Conservation (phyloP, 2,797 vertebrate species). For the Myoxocephalus aenaeus region DNA sequence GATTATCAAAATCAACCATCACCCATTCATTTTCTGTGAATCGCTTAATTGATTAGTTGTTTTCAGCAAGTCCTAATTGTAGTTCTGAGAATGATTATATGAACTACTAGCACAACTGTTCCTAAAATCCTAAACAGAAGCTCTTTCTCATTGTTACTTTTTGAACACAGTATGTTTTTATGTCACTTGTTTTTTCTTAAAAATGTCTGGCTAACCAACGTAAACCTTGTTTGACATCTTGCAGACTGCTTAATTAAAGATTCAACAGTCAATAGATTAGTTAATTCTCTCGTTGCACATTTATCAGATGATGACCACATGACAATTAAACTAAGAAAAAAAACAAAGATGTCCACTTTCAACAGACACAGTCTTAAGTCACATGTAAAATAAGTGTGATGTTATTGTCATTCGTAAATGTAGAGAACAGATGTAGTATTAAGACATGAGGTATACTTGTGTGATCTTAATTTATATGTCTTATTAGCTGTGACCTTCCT, state of each 20-base stretch:
- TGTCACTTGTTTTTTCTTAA: not conserved
- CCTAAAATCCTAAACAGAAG: not conserved
- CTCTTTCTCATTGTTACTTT: not conserved
- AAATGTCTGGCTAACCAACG: not conserved
- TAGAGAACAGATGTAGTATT: not conserved
- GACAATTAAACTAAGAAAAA: not conserved
- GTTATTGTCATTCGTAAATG: not conserved
- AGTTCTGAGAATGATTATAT: not conserved
- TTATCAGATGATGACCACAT: not conserved
- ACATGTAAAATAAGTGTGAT: not conserved
- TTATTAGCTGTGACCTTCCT: not conserved
- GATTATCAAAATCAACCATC: not conserved
- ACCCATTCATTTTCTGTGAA: not conserved
- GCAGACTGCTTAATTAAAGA: not conserved
- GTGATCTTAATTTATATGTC: conserved; percentile 8
- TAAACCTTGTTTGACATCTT: not conserved
- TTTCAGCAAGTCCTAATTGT: not conserved
- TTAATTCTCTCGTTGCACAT: not conserved
- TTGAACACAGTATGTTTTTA: not conserved
- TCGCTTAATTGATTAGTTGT: not conserved
- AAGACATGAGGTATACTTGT: not conserved
- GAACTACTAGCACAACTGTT: not conserved
- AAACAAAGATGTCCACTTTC: not conserved
- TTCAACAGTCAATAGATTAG: not conserved
- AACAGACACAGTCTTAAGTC: not conserved